Evolutionary conservation across 2,797 vertebrate genomes (phyloP), one percentile per base, ranked within the genome.

Genomic region (Rhinogobio ventralis): DNA sequence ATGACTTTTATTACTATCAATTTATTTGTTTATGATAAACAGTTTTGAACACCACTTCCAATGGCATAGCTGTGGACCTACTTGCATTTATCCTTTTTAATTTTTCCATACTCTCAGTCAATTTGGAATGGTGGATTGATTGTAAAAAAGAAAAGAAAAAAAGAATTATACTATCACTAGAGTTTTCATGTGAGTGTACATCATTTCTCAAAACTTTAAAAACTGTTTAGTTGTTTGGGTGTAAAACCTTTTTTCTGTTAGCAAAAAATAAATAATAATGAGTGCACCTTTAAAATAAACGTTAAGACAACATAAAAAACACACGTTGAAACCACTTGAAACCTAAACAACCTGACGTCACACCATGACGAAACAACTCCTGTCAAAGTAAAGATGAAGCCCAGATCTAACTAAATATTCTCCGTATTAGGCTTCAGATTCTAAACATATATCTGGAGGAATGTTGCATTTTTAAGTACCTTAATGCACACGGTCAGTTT

Each of bases 341-440:
- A 53, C 30, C 33, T 76, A 66, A 57, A 23, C 62, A 53, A 46
- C 20, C 25, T 71, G 74, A 78, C 82, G 23, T 84, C 82, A 78
- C 74, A 45, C 25, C 36, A 39, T 60, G 64, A 77, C 82, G 64
- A 14, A 78, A 83, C 45, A n/a, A 66, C 30, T 39, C 20, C 45
- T 51, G 57, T 39, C 81, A 75, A 46, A 73, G 3, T 20, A 25
- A 15, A 39, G 81, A 17, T 19, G 55, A 64, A 53, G 17, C 23
- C 20, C 60, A 67, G 15, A 25, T n/a, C 17, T 9, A 23, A 42
- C 23, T 3, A 64, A 53, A 53, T 5, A 28, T 33, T 51, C n/a
- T 67, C n/a, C 10, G 7, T 20, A 14, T 78, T 62, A 30, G 33
- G 42, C 17, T 36, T 46, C 49, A 45, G 8, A 9, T 36, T 68